A percentile compares a stretch with the other conserved stretches of the same genome.
phyloP scores from a whole-genome alignment of 2,797 vertebrate species.

The Pseudocheirus occidentalis region DNA sequence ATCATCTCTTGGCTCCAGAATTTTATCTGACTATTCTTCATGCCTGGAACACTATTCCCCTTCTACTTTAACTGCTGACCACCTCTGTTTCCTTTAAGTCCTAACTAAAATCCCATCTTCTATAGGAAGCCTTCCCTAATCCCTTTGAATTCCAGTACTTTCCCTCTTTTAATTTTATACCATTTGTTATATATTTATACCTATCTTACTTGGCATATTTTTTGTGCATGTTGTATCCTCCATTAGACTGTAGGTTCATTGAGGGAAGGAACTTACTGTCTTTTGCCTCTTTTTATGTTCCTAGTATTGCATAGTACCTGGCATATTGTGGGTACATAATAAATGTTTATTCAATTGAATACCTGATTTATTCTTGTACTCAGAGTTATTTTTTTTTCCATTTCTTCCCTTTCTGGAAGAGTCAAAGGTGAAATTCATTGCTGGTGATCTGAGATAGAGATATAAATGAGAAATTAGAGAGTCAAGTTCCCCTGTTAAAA shows the following conservation, averaged over 20 bases:
- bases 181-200: not conserved
- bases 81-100: not conserved
- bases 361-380: not conserved
- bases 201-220: not conserved
- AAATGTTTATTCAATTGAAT: not conserved
- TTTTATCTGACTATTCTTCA: not conserved
- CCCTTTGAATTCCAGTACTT: not conserved
- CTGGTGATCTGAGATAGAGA: not conserved
- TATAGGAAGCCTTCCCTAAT: not conserved
- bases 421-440: not conserved
- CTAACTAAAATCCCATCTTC: not conserved
- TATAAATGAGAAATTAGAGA: not conserved
- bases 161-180: not conserved
- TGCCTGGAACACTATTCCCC: not conserved
- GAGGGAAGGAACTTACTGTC: no score
- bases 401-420: not conserved
- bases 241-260: not conserved
- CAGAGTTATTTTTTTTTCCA: not conserved
- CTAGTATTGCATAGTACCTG: not conserved
- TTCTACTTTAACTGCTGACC: not conserved
- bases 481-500: not conserved
- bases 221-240: no score
- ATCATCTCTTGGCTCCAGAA: not conserved
- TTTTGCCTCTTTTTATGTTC: not conserved
- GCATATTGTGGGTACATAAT: no score